phyloP scores from a whole-genome alignment of 2,113 vertebrate genomes.

The Pelodiscus sinensis region DNA sequence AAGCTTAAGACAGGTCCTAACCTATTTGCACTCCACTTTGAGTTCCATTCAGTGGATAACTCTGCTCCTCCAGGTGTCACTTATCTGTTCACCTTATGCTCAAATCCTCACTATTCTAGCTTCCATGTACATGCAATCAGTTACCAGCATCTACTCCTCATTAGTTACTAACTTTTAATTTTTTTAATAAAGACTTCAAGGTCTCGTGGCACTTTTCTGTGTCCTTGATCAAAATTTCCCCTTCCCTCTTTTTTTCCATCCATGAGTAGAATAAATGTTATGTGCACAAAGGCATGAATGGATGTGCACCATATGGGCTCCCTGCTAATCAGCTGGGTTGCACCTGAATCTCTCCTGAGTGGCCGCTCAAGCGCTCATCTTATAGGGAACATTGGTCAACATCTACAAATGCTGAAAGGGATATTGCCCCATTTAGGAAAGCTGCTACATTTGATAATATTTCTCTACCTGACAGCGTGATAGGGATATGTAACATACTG shows the following conservation, averaged over 20 bases:
- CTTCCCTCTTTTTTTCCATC: not conserved
- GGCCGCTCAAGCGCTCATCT: no score
- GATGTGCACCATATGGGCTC: no score
- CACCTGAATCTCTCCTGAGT: no score
- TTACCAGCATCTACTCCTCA: not conserved
- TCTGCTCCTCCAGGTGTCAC: not conserved
- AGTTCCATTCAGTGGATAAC: not conserved
- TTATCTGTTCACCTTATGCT: not conserved
- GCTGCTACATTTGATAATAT: not conserved
- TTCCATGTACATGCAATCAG: not conserved
- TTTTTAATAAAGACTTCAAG: conserved; percentile 52
- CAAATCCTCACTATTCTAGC: conserved; percentile 20
- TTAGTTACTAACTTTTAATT: not conserved
- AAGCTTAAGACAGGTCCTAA: not conserved
- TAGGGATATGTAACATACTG: not conserved
- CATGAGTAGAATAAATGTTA: not conserved
- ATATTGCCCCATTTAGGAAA: not conserved
- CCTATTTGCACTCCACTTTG: not conserved
- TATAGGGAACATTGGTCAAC: not conserved
- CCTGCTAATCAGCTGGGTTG: no score
- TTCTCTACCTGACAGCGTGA: not conserved
- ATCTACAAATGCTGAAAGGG: not conserved
- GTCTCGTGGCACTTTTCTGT: conserved; percentile 44
- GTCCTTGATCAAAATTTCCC: conserved; percentile 68
- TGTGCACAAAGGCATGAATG: not conserved